These are phyloP conservation scores for Zingel zingel DNA, from an alignment of 2,113 vertebrate genomes.

Conservation along the genomic window DNA sequence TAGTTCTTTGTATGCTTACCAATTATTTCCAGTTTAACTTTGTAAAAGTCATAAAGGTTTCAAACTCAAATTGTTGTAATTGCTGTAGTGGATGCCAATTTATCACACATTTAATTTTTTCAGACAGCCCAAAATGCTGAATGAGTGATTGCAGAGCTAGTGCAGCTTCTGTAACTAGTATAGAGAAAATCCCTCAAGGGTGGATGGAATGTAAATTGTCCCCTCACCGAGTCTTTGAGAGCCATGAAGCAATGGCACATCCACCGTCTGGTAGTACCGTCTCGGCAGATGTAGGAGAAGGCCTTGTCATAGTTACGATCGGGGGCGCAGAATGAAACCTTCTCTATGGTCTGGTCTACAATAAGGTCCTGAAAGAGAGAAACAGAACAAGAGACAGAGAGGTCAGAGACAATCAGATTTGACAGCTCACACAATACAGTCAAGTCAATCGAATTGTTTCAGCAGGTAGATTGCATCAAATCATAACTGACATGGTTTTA, in stretches of 20 bases:
- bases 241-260: conserved; percentile 97
- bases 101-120: neutral
- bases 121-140: neutral
- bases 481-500: conserved; percentile 3
- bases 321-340: conserved; percentile 94
- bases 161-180: neutral
- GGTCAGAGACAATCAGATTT: conserved; percentile 9
- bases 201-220: neutral
- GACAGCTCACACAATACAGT: neutral
- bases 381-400: neutral
- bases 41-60: neutral
- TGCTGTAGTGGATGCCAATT: neutral
- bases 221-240: conserved; percentile 92
- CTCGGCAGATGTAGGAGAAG: conserved; percentile 95
- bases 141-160: neutral
- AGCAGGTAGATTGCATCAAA: conserved; percentile 15
- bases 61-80: neutral
- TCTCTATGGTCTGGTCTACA: conserved; percentile 95
- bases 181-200: neutral
- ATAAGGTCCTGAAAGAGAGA: conserved; percentile 88
- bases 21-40: neutral
- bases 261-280: conserved; percentile 93
- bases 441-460: neutral
- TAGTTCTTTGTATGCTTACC: neutral
- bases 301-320: conserved; percentile 96